These are phyloP conservation scores for Betta splendens DNA, from an alignment of 2,797 vertebrate genomes.

Conservation along the genomic window DNA sequence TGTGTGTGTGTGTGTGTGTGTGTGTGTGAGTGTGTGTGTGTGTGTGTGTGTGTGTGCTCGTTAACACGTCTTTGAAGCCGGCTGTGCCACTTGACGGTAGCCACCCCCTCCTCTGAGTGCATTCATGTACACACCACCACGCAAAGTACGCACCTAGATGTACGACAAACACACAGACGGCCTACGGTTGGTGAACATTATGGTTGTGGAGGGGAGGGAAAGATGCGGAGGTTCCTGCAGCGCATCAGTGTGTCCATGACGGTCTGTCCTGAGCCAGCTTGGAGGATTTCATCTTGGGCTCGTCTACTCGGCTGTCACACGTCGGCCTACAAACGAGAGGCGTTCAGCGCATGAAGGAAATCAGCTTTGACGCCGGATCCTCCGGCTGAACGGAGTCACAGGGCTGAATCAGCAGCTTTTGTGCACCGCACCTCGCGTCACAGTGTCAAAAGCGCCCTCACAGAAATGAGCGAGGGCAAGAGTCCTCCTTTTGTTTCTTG, in stretches of 20 bases:
- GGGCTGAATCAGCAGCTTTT: conserved; percentile 12
- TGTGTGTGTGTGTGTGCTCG: conserved; percentile 20
- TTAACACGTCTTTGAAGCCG: conserved; percentile 59
- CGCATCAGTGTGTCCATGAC: conserved; percentile 5
- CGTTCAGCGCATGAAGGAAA: conserved; percentile 17
- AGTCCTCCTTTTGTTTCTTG: conserved; percentile 4
- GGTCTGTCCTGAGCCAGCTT: conserved; percentile 43
- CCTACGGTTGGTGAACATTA: conserved; percentile 24
- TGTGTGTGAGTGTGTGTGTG: conserved; percentile 32
- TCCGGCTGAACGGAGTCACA: conserved; percentile 4
- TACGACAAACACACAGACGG: conserved; percentile 5
- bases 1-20: conserved; percentile 22
- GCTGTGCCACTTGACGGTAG: conserved; percentile 61
- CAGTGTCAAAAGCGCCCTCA: neutral
- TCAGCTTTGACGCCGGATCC: conserved; percentile 11
- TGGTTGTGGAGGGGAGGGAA: neutral
- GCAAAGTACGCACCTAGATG: neutral
- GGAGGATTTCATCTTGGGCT: conserved; percentile 37
- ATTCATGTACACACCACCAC: conserved; percentile 7
- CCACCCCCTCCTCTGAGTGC: conserved; percentile 16
- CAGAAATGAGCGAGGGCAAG: conserved; percentile 2
- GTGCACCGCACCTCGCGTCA: neutral
- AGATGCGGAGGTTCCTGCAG: conserved; percentile 10
- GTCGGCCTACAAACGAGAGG: conserved; percentile 27
- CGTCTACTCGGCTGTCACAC: conserved; percentile 28